A percentile compares a stretch with the other conserved stretches of the same genome.
These are phyloP conservation scores for Montipora foliosa DNA, from an alignment of 64 coral and sea anemone genomes.

Conservation along the genomic window DNA sequence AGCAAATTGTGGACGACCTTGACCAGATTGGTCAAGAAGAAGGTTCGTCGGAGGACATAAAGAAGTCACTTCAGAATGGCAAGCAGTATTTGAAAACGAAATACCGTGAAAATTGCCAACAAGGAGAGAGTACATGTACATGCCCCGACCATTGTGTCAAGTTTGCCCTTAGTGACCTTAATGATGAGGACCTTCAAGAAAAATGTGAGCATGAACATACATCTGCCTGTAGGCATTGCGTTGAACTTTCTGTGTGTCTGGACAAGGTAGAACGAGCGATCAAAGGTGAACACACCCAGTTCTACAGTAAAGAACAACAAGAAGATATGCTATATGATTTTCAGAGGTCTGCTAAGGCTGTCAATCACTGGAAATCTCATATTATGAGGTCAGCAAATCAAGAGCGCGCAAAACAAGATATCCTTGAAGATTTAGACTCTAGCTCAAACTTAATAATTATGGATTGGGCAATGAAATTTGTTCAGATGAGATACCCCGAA, in stretches of 20 bases:
- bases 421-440: not conserved
- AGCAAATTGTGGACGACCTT: too few relatives aligned
- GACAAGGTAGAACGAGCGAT: not conserved
- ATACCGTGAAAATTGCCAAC: slow-evolving; percentile 38
- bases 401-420: slow-evolving; percentile 36
- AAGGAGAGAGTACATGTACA: slow-evolving; percentile 8
- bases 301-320: slow-evolving; percentile 58
- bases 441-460: slow-evolving; percentile 40
- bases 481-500: slow-evolving; percentile 34
- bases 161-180: slow-evolving; percentile 51
- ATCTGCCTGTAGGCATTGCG: slow-evolving; percentile 11
- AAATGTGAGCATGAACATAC: slow-evolving; percentile 34
- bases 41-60: slow-evolving; percentile 14
- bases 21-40: slow-evolving; percentile 9
- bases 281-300: slow-evolving; percentile 1
- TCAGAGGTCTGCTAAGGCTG: not conserved
- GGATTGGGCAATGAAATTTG: slow-evolving; percentile 68
- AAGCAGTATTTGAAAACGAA: slow-evolving; percentile 35
- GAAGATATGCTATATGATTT: slow-evolving; percentile 61
- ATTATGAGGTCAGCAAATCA: slow-evolving; percentile 11
- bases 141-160: slow-evolving; percentile 25
- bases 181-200: slow-evolving; percentile 39
- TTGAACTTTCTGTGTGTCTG: not conserved
- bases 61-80: not conserved
- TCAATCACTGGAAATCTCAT: slow-evolving; percentile 57